These are phyloP conservation scores for Melipona quadrifasciata DNA, from an alignment of 1,140 invertebrate species.

Conservation along the genomic window DNA sequence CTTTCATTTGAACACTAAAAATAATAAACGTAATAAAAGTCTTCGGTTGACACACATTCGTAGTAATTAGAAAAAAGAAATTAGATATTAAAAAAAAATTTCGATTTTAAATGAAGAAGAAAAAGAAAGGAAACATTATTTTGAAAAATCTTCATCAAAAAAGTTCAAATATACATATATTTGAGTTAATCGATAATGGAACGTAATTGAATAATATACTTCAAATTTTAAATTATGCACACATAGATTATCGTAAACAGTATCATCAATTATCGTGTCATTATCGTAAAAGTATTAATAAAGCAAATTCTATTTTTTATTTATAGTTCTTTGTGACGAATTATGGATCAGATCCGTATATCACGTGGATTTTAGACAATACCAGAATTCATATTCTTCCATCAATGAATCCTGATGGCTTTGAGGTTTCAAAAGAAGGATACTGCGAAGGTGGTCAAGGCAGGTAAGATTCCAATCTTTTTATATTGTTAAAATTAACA, in stretches of 20 bases:
- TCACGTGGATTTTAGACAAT: slow-evolving; percentile 93
- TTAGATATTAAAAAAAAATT: background rate
- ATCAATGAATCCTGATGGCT: slow-evolving; percentile 96
- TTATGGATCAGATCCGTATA: slow-evolving; percentile 90
- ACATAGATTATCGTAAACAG: background rate
- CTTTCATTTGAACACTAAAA: too few species aligned
- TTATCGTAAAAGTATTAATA: background rate
- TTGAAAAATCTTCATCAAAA: background rate
- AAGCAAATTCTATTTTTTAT: slow-evolving; percentile 61
- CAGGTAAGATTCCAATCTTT: slow-evolving; percentile 82
- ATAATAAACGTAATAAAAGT: too few species aligned
- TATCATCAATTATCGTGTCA: background rate
- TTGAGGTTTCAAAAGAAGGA: slow-evolving; percentile 93
- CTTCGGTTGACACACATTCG: too few species aligned
- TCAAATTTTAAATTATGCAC: background rate
- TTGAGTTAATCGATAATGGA: background rate
- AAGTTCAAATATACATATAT: background rate
- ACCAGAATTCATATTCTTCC: slow-evolving; percentile 96
- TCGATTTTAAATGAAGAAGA: too few species aligned
- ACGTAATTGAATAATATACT: background rate
- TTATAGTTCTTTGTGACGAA: slow-evolving; percentile 90
- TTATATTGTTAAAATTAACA: background rate
- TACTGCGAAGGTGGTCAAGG: slow-evolving; percentile 92
- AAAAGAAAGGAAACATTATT: background rate
- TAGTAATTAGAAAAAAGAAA: too few species aligned